phyloP scores from a whole-genome alignment of 2,888 invertebrate species.

The Silvanus unidentatus region DNA sequence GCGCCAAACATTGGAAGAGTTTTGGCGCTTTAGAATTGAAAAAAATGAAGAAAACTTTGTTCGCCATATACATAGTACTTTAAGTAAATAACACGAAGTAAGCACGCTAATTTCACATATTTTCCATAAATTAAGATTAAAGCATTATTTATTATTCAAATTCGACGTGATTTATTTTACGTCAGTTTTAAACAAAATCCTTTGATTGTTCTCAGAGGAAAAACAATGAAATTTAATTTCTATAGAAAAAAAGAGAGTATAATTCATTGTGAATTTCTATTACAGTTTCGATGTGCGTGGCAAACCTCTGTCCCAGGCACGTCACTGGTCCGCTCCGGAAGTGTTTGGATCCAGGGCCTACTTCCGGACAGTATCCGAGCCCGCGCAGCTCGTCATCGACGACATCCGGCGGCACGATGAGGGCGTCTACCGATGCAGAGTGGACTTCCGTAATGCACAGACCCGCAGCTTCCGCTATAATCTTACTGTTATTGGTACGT shows the following conservation, averaged over 20 bases:
- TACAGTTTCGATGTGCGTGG: conserved; percentile 82
- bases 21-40: background rate
- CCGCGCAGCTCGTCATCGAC: conserved; percentile 73
- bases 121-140: no score
- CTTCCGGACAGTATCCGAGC: conserved; percentile 72
- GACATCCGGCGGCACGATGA: conserved; percentile 84
- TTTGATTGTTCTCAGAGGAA: no score
- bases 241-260: background rate
- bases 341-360: conserved; percentile 82
- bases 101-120: no score
- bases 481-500: conserved; percentile 85
- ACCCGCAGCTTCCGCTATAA: conserved; percentile 85
- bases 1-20: no score
- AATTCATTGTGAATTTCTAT: conserved; percentile 26
- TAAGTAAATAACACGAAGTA: no score
- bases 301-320: conserved; percentile 70
- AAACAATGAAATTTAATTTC: no score
- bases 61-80: background rate
- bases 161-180: no score
- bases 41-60: no score
- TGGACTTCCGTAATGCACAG: conserved; percentile 85
- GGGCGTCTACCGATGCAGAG: conserved; percentile 82
- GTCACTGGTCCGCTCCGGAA: conserved; percentile 79
- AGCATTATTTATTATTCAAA: no score
- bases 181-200: no score